Evolutionary conservation across 1,140 invertebrate genomes (phyloP).

Genomic region (Drosophila subobscura): DNA sequence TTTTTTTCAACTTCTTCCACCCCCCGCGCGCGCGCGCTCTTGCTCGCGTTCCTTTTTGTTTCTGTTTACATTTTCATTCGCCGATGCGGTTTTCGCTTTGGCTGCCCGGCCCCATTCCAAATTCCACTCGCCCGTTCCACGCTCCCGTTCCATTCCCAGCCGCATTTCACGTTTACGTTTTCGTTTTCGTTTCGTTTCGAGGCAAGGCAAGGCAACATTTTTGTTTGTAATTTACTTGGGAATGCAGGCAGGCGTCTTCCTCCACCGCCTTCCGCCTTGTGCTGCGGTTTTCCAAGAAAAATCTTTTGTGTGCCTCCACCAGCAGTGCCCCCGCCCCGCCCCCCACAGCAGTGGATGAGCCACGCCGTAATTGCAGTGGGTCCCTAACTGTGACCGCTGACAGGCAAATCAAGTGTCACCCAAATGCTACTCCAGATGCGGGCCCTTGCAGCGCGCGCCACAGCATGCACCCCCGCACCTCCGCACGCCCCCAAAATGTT

Average conservation of each 20-base stretch:
- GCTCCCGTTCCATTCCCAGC: too few relatives aligned
- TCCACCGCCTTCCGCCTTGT: slow-evolving; percentile 5
- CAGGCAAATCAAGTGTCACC: slow-evolving; percentile 73
- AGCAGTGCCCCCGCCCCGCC: slow-evolving; percentile 35
- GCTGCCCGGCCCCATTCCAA: background rate
- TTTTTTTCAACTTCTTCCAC: slow-evolving; percentile 11
- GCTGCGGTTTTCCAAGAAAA: slow-evolving; percentile 73
- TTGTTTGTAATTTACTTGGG: slow-evolving; percentile 80
- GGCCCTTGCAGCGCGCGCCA: slow-evolving; percentile 22
- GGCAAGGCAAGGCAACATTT: slow-evolving; percentile 61
- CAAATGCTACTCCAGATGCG: slow-evolving; percentile 45
- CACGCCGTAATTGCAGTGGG: slow-evolving; percentile 40
- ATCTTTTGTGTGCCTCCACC: slow-evolving; percentile 45
- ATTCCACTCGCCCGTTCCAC: too few relatives aligned
- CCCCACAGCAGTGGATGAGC: slow-evolving; percentile 40
- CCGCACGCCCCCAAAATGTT: slow-evolving; percentile 44
- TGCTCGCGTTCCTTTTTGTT: too few relatives aligned
- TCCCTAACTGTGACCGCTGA: slow-evolving; percentile 26
- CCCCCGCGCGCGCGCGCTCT: too few relatives aligned
- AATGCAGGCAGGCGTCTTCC: slow-evolving; percentile 62
- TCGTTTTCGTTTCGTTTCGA: slow-evolving; percentile 34
- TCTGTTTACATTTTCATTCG: slow-evolving; percentile 71
- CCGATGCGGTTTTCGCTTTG: slow-evolving; percentile 75
- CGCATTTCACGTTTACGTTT: slow-evolving; percentile 7
- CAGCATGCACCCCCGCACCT: slow-evolving; percentile 7